Conservation (phyloP, 2,113 vertebrate genomes). For the Rhabdomys dilectus region DNA sequence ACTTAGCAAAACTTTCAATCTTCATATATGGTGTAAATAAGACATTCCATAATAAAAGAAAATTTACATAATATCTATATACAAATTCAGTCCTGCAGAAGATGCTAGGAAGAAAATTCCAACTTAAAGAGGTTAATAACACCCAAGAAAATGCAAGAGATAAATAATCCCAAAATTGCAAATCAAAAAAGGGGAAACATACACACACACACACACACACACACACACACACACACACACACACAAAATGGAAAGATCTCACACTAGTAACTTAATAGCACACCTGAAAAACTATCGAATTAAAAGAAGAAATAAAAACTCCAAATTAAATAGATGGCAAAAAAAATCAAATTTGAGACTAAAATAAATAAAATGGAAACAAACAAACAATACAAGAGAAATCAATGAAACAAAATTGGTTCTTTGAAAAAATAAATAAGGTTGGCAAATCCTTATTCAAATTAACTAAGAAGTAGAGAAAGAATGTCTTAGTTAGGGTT, state of each 20-base stretch:
- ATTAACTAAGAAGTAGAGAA: neutral
- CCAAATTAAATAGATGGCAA: neutral
- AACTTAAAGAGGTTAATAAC: neutral
- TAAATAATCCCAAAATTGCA: neutral
- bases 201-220: neutral
- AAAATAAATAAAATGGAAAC: neutral
- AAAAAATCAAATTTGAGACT: neutral
- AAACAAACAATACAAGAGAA: neutral
- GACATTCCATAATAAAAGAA: neutral
- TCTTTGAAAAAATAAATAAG: neutral
- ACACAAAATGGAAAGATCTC: neutral
- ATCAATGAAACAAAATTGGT: neutral
- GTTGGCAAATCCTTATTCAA: neutral
- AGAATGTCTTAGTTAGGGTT: neutral
- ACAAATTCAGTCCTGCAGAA: neutral
- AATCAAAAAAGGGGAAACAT: neutral
- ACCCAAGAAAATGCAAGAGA: neutral
- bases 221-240: neutral
- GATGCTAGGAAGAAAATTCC: neutral
- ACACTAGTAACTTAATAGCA: neutral
- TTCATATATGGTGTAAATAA: neutral
- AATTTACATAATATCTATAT: neutral
- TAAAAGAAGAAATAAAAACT: neutral
- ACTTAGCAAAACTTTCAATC: neutral
- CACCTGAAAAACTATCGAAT: neutral